Evolutionary conservation across 2,888 invertebrate species (phyloP).

Genomic region (Hydraecia micacea): DNA sequence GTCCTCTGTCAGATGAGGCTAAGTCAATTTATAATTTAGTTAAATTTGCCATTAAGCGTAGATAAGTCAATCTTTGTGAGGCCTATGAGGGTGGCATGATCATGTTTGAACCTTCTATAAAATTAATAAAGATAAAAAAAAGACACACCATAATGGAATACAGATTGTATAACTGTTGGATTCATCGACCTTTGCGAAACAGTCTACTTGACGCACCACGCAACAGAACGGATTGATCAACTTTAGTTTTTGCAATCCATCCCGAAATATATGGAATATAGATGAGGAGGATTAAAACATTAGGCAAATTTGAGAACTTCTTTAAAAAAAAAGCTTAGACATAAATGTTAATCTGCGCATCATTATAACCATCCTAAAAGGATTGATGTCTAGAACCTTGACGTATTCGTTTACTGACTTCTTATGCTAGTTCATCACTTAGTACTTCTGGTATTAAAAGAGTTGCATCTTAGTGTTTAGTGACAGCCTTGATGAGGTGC

Average conservation of each 20-base stretch:
- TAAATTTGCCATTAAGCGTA: too few species aligned
- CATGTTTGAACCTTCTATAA: too few species aligned
- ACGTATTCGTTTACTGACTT: conserved; percentile 22
- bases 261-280: background rate
- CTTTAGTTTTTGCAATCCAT: background rate
- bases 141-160: background rate
- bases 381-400: conserved; percentile 27
- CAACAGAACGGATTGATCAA: background rate
- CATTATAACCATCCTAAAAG: background rate
- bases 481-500: conserved; percentile 44
- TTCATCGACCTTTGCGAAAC: background rate
- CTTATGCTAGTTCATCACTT: conserved; percentile 31
- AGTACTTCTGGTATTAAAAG: conserved; percentile 60
- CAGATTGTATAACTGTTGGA: background rate
- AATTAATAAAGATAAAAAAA: too few species aligned
- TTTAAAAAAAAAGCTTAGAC: background rate
- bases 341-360: background rate
- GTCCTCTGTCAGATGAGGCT: too few species aligned
- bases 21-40: too few species aligned
- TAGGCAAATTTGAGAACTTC: background rate
- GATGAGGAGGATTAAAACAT: background rate
- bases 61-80: too few species aligned
- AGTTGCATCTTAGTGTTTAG: conserved; percentile 48
- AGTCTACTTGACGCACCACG: background rate
- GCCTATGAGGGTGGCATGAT: too few species aligned